A percentile compares a stretch with the other conserved stretches of the same genome.
Conservation (phyloP, 2,888 invertebrate genomes). For the Harmothoe impar region DNA sequence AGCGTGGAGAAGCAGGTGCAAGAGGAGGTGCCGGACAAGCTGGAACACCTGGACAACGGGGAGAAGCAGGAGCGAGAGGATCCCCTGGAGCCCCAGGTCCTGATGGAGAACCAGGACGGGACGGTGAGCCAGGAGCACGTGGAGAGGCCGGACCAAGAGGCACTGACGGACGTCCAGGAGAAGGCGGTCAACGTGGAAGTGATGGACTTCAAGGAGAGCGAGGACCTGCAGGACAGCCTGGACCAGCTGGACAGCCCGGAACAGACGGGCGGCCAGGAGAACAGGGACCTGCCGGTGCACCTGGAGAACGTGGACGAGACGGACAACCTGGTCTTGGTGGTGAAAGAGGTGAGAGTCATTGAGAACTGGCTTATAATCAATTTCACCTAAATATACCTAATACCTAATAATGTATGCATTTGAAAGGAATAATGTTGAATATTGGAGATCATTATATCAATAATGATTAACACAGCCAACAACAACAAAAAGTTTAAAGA, state of each 20-base stretch:
- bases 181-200: conserved; percentile 19
- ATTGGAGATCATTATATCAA: too few species aligned
- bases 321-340: conserved; percentile 61
- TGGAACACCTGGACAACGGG: conserved; percentile 62
- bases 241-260: conserved; percentile 64
- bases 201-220: conserved; percentile 48
- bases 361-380: not conserved
- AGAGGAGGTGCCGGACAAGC: not conserved
- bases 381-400: too few species aligned
- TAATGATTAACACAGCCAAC: too few species aligned
- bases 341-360: conserved; percentile 41
- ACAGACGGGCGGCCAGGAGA: conserved; percentile 60
- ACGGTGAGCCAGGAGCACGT: conserved; percentile 62
- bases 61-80: conserved; percentile 64
- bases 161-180: conserved; percentile 59
- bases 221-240: conserved; percentile 65
- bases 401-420: too few species aligned
- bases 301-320: conserved; percentile 63
- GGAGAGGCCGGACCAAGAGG: conserved; percentile 66
- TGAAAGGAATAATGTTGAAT: too few species aligned
- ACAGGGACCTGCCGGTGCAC: conserved; percentile 67
- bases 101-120: conserved; percentile 62
- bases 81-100: conserved; percentile 59
- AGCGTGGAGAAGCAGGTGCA: not conserved
- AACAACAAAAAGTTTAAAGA: too few species aligned